These are phyloP conservation scores for Murina feae DNA, from an alignment of 2,113 vertebrate genomes.

Conservation along the genomic window DNA sequence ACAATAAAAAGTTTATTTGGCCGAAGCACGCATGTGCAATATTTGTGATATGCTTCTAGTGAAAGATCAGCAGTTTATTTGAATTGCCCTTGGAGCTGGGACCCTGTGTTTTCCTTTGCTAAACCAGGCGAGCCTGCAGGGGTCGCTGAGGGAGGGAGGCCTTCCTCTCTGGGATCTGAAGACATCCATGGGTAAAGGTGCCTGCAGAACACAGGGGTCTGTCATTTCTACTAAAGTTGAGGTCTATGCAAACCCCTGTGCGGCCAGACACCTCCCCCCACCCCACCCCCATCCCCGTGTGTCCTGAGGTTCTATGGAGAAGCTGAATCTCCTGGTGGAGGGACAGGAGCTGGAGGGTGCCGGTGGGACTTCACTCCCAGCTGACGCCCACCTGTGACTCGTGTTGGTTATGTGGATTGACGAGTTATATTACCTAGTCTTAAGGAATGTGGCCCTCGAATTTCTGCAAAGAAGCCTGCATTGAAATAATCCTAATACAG, in stretches of 20 bases:
- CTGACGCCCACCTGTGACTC: not conserved
- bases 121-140: not conserved
- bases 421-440: not conserved
- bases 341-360: not conserved
- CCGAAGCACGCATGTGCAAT: not conserved
- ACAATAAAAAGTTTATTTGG: not conserved
- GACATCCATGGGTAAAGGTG: not conserved
- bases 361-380: accelerated
- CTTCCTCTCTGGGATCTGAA: not conserved
- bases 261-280: no score
- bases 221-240: not conserved
- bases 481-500: not conserved
- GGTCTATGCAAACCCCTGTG: not conserved
- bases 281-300: no score
- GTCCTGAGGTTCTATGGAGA: accelerated
- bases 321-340: not conserved
- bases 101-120: not conserved
- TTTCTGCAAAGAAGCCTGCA: not conserved
- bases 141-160: not conserved
- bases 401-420: not conserved
- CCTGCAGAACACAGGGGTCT: not conserved
- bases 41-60: not conserved
- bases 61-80: not conserved
- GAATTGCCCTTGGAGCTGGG: not conserved
- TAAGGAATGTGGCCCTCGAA: not conserved